Evolutionary conservation across 1,140 invertebrate species (phyloP).

Genomic region (Lysiphlebus fabarum): DNA sequence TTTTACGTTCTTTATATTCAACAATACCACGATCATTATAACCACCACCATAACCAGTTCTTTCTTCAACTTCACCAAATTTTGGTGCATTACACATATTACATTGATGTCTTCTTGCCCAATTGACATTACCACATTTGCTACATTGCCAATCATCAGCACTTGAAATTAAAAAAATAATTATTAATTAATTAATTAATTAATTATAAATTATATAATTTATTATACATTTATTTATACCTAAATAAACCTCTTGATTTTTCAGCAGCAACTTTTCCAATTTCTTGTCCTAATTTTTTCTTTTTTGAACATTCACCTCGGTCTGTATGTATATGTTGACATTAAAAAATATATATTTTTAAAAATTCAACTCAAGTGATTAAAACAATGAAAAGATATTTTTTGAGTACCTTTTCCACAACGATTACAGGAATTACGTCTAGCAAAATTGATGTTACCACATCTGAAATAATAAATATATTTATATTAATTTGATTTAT

Average conservation of each 20-base stretch:
- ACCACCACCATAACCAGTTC: slow-evolving; percentile 79
- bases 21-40: slow-evolving; percentile 93
- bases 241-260: slow-evolving; percentile 94
- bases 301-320: slow-evolving; percentile 67
- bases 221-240: slow-evolving; percentile 31
- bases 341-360: slow-evolving; percentile 3
- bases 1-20: slow-evolving; percentile 83
- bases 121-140: slow-evolving; percentile 99
- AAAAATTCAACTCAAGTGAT: slow-evolving; percentile 3
- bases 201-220: not conserved
- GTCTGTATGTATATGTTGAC: slow-evolving; percentile 39
- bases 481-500: not conserved
- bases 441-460: slow-evolving; percentile 92
- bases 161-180: slow-evolving; percentile 53
- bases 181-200: not conserved
- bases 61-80: slow-evolving; percentile 83
- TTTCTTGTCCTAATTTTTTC: slow-evolving; percentile 93
- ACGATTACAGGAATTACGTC: slow-evolving; percentile 84
- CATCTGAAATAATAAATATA: slow-evolving; percentile 61
- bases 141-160: slow-evolving; percentile 99
- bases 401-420: slow-evolving; percentile 70
- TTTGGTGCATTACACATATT: slow-evolving; percentile 99
- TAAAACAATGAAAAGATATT: slow-evolving; percentile 1
- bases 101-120: slow-evolving; percentile 93
- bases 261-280: slow-evolving; percentile 96